Evolutionary conservation across 2,113 vertebrate species (phyloP), one percentile per base, ranked within the genome.

Genomic region (Bucco capensis): DNA sequence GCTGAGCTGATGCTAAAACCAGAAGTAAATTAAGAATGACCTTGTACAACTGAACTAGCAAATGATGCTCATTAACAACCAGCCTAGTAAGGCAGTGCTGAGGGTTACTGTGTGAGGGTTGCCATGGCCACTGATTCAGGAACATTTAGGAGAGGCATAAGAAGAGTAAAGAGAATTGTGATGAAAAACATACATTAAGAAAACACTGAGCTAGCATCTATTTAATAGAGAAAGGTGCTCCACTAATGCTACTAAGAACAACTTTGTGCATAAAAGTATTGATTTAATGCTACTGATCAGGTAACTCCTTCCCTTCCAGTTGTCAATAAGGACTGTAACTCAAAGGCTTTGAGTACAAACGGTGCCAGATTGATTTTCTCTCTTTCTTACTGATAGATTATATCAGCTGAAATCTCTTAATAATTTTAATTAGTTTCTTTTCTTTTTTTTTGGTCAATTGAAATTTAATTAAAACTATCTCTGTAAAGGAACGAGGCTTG

Each of bases 391-490:
- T 61, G 53, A 85, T 28, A 79, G 77, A 82, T 73, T 69, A 79
- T 38, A 11, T 75, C 86, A 93, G 53, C 67, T 83, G 46, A 88
- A 93, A 72, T 23, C 37, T 81, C 90, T 86, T 83, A 90, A 80
- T 74, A 73, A 95, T 66, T 83, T 84, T 90, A 83, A 94, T 83
- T 93, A 83, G 44, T 61, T 81, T 67, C 27, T 83, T 90, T 83
- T 31, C 75, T 78, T 74, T 83, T 85, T 70, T 73, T 67, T 23
- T 83, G 53, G 71, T 94, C 66, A 95, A 95, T 84, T 94, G 70
- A 93, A 91, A 94, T 93, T 93, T 93, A 97, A 95, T 94, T 96
- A 94, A 91, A 95, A 88, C 76, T 92, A 90, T 92, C 87, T 83
- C 66, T 88, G 27, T 80, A 93, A 89, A 95, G 66, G 72, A 95